Base-by-base conservation (phyloP, 2,797 vertebrate genomes). In the Aplochiton taeniatus region DNA sequence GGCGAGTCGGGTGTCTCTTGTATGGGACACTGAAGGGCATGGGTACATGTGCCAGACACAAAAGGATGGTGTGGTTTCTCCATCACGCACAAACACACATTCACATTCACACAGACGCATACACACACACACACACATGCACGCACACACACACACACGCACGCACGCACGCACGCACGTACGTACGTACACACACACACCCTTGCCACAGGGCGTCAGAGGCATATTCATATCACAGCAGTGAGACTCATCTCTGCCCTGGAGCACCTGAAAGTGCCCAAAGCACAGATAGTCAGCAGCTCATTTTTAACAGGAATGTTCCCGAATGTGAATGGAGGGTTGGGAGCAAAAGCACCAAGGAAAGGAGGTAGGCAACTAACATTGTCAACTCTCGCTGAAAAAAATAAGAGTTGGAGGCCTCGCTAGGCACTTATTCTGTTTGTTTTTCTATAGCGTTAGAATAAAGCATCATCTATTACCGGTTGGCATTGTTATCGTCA, bases 401-500 rank as follows among this genome's bases (percentile, higher is more conserved):
- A 9, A 61, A 45, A 47, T 3, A 42, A 9, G 9, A 31, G 31
- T 31, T 31, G 42, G 48, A 50, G 13, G n/a, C 64, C 1, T 48
- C 49, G 48, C 71, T 63, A 77, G 64, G 68, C 85, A 73, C 83
- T 87, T 83, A 84, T 87, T 86, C 77, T 76, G 77, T 87, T 84
- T 85, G 79, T 77, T 85, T 76, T 83, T 84, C 80, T 82, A 78
- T 83, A 83, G 78, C 82, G 85, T 83, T 85, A 44, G 16, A 82
- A 85, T 76, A 89, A 86, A 89, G 71, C 75, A 76, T 82, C 76
- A 87, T 84, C 78, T 84, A 83, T 85, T 85, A 87, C 85, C 72
- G 68, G 81, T 76, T 69, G 74, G 71, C 63, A 58, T 79, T 79
- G 69, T 68, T 71, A 71, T 71, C 51, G 57, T 80, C 44, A 56